Evolutionary conservation across 2,113 vertebrate genomes (phyloP), one percentile per base, ranked within the genome.

Genomic region (Hemibagrus wyckioides): DNA sequence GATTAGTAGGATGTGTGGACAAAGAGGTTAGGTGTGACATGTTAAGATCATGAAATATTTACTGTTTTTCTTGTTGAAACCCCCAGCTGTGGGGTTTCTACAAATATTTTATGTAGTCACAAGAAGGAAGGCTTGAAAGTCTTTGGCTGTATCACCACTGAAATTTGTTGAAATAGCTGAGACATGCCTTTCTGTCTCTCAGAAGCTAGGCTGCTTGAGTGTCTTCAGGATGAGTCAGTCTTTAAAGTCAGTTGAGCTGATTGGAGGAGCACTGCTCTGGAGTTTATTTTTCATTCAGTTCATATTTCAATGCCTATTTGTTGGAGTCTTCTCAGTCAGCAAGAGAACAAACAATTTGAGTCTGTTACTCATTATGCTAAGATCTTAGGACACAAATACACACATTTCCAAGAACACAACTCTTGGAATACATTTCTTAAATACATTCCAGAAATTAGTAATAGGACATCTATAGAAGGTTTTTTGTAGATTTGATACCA

Each of bases 201-300:
- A 86, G 61, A 54, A 67, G 61, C 50, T 30, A 80, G 59, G 30
- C 52, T 52, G 81, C 44, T 21, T 76, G 56, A 59, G 28, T 80
- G 63, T 86, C 57, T 52, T 82, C 61, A 44, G 33, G 86, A 81
- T 75, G 57, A 85, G 56, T 61, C 73, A 54, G 59, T 85, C 80
- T 85, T 44, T 82, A 56, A 89, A 65, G 82, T 76, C 61, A 85
- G 44, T 69, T 48, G 56, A 75, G 56, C 71, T 87, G 87, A 89
- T 89, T 89, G 36, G 84, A 30, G 83, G 88, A 89, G 89, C 89
- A 76, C 57, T 25, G 44, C 25, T 30, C 25, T 48, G 56, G 15
- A 67, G 77, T 91, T 90, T 90, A 82, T 91, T 80, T 90, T 90
- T 86, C 80, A 80, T 81, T 86, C 30, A 39, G 30, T 79, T 85